Conservation (phyloP, 2,888 invertebrate species). For the Ophioninae sp. region DNA sequence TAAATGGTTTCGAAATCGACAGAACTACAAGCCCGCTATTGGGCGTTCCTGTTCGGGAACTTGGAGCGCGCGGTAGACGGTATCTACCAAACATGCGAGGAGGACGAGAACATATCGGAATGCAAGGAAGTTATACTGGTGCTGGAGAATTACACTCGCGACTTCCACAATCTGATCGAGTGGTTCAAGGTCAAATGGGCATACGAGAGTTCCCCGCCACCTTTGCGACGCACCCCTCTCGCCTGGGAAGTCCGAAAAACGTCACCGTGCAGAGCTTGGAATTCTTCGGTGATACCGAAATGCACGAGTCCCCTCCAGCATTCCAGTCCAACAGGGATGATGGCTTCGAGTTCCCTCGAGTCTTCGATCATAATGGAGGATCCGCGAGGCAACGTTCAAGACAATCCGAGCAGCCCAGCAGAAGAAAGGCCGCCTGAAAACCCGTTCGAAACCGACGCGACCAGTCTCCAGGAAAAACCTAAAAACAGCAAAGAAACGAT, state of each 20-base stretch:
- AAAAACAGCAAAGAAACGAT: constrained; percentile 66
- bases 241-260: constrained; percentile 98
- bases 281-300: constrained; percentile 71
- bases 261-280: constrained; percentile 81
- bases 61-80: constrained; percentile 96
- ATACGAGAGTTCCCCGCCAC: constrained; percentile 93
- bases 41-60: constrained; percentile 97
- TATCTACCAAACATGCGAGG: constrained; percentile 97
- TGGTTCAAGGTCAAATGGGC: constrained; percentile 97
- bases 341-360: constrained; percentile 77
- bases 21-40: constrained; percentile 95
- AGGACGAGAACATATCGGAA: constrained; percentile 95
- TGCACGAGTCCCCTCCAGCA: constrained; percentile 81
- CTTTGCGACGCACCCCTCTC: constrained; percentile 92
- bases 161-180: constrained; percentile 96
- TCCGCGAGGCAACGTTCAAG: constrained; percentile 67
- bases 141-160: constrained; percentile 95
- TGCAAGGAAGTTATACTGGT: constrained; percentile 98
- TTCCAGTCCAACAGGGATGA: constrained; percentile 72
- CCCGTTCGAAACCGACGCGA: constrained; percentile 73
- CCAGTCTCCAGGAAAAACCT: constrained; percentile 68
- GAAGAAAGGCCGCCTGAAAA: constrained; percentile 78
- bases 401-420: constrained; percentile 60
- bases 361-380: constrained; percentile 78
- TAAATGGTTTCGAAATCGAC: constrained; percentile 53